Evolutionary conservation across 2,113 vertebrate species (phyloP), one percentile per base, ranked within the genome.

Genomic region (Gopherus evgoodei): DNA sequence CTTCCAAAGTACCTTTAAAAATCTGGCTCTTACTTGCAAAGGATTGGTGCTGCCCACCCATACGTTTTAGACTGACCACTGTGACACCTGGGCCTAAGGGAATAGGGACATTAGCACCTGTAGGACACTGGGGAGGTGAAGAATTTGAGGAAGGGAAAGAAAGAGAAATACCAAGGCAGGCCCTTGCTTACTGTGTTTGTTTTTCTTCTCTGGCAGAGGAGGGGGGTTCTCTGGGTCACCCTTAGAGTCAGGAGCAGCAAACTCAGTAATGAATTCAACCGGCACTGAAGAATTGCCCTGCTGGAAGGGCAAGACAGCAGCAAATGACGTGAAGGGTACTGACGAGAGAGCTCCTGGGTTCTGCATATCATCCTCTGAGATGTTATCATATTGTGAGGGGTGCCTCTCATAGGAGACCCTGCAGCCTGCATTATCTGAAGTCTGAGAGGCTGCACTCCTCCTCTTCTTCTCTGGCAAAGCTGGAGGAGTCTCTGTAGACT

Each of bases 151-250:
- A 84, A 90, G 82, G 50, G 42, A 31, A 53, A 22, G 87, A 52
- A 52, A 88, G 16, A 0, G 49, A 89, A 94, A 85, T 24, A 4
- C 59, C 56, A 88, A 50, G 44, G 57, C 3, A 27, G 54, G 44
- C 81, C 86, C 47, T 79, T 17, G 98, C 99, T 99, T 98, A 99
- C 99, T 99, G 98, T 99, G 98, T 96, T 98, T 99, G 98, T 98
- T 99, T 96, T 99, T 99, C 98, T 99, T 99, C 96, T 99, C 99
- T 1, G 99, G 99, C 12, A 99, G 98, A 11, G 99, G 99, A 0
- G 99, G 99, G 0, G 99, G 99, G 91, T 99, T 99, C 93, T 98
- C 98, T 1, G 99, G 97, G 92, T 99, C 98, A 27, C 98, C 98
- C 1, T 94, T 93, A 2, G 97, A 96, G 69, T 99, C 99, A 2